These are phyloP conservation scores for Daboia siamensis DNA, from an alignment of 2,113 vertebrate genomes.

Conservation along the genomic window DNA sequence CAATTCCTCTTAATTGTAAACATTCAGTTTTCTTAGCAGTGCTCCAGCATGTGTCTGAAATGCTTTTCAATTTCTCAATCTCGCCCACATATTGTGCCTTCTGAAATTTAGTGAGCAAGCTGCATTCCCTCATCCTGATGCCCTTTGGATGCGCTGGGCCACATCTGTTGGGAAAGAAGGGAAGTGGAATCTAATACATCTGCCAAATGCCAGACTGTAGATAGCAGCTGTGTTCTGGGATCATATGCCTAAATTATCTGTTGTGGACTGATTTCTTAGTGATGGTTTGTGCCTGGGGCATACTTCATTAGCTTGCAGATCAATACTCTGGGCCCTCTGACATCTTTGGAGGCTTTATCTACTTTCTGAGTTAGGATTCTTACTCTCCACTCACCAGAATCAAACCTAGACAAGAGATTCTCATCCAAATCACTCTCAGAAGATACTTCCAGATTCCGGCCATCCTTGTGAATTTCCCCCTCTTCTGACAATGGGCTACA, in stretches of 20 bases:
- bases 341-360: background rate
- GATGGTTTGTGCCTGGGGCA: background rate
- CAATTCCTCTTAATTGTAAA: background rate
- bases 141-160: background rate
- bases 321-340: background rate
- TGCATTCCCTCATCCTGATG: background rate
- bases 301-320: background rate
- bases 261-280: background rate
- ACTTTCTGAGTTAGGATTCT: background rate
- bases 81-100: background rate
- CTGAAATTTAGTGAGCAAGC: background rate
- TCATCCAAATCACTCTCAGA: slow-evolving; percentile 68
- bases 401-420: slow-evolving; percentile 37
- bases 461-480: slow-evolving; percentile 49
- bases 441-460: slow-evolving; percentile 64
- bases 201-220: background rate
- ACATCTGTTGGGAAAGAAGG: background rate
- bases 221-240: background rate
- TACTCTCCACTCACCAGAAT: slow-evolving; percentile 51
- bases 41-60: background rate
- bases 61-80: background rate
- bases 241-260: background rate
- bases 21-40: background rate
- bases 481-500: slow-evolving; percentile 62
- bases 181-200: background rate